These are phyloP conservation scores for Sminthurinus aureus DNA, from an alignment of 2,888 invertebrate genomes.

Conservation along the genomic window DNA sequence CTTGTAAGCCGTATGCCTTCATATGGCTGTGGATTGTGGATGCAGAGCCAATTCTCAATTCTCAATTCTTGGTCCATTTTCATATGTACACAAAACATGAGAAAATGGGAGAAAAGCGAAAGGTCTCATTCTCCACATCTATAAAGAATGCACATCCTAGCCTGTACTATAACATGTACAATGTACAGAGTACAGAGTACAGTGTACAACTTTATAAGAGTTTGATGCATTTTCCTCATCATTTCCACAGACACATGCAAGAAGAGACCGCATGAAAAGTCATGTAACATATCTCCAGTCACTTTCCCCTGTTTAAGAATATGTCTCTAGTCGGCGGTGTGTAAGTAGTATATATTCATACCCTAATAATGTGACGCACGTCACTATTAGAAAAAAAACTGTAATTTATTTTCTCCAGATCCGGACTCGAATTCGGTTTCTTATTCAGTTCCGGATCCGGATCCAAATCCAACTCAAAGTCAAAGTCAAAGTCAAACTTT, in stretches of 20 bases:
- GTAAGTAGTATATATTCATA: not conserved
- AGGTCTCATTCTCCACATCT: not conserved
- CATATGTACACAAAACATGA: not conserved
- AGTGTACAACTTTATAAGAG: not conserved
- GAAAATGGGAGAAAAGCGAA: too few species aligned
- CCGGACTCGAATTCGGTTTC: too few species aligned
- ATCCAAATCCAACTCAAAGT: not conserved
- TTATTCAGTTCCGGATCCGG: not conserved
- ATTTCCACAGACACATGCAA: not conserved
- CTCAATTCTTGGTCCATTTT: not conserved
- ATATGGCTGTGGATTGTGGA: too few species aligned
- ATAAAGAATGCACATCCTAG: not conserved
- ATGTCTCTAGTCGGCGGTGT: not conserved
- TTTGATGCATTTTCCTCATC: conserved; percentile 14
- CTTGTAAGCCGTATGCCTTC: not conserved
- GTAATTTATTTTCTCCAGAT: not conserved
- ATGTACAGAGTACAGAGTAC: too few species aligned
- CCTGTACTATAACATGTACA: too few species aligned
- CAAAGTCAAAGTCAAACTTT: not conserved
- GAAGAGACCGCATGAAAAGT: not conserved
- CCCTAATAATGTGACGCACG: conserved; percentile 16
- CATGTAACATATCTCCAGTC: not conserved
- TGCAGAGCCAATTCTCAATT: not conserved
- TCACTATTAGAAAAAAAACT: not conserved
- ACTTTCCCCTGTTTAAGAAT: conserved; percentile 15